Base-by-base conservation (phyloP, 2,797 vertebrate species). In the Melanotaenia nigrans region DNA sequence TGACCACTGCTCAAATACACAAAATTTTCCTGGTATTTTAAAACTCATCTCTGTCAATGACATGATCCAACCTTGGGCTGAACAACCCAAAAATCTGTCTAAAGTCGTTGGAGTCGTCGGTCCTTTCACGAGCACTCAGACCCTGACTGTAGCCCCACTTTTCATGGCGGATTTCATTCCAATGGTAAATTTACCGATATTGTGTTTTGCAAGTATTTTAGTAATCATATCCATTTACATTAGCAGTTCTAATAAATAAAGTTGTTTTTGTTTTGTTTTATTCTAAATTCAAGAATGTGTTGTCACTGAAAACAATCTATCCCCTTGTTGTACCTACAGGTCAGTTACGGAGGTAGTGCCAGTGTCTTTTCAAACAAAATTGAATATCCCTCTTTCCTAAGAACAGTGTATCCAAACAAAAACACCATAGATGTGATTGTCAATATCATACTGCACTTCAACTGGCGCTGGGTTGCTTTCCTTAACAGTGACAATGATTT, bases 401-500 rank as follows among this genome's bases (percentile, higher is more conserved):
- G 94, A 65, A 96, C 95, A 3, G 85, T 95, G 7, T 92, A 94
- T 72, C 92, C 93, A 0, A 95, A 95, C 72, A 77, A 78, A 78
- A 60, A 92, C 20, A 79, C 92, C 9, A 93, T 95, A 20, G 78
- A 93, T 9, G 87, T 90, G 47, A 92, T 96, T 5, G 64, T 95
- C 42, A 82, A n/a, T 28, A 89, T 97, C 63, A 63, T 96, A 51
- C 73, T 69, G 65, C 79, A 42, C 16, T 97, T 96, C 0, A 25
- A 83, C 0, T 98, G 97, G 96, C 91, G 78, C 0, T 98, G 96
- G 96, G 90, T 97, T 2, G 94, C 93, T 0, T 87, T 96, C 59
- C 83, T 97, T 3, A 84, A 93, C 81, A 94, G 93, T 0, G 56
- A 92, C 0, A 79, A 94, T 0, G 60, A 77, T 51, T 96, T 94